A percentile compares a stretch with the other conserved stretches of the same genome.
phyloP scores from a whole-genome alignment of 2,888 invertebrate species.

The Lasioglossum morio region DNA sequence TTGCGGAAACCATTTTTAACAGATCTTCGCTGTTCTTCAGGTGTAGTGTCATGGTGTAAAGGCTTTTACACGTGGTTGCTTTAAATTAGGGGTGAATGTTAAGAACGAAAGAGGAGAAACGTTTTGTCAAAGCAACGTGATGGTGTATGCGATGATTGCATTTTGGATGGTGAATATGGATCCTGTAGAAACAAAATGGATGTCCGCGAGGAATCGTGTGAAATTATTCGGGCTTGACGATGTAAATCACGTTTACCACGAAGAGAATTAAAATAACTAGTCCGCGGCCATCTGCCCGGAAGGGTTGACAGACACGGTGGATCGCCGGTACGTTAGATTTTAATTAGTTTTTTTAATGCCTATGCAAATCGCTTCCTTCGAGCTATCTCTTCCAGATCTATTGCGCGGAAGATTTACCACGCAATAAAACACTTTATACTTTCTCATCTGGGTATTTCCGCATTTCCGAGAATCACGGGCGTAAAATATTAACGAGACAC shows the following conservation, averaged over 20 bases:
- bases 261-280: slow-evolving; percentile 34
- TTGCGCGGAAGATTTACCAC: slow-evolving; percentile 73
- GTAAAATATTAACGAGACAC: slow-evolving; percentile 48
- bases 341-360: slow-evolving; percentile 76
- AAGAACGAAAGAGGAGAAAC: no score
- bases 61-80: no score
- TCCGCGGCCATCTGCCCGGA: not conserved
- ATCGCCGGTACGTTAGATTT: slow-evolving; percentile 56
- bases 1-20: no score
- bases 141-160: no score
- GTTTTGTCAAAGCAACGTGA: no score
- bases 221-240: slow-evolving; percentile 22
- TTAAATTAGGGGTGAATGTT: no score
- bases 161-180: not conserved
- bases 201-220: not conserved
- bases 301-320: slow-evolving; percentile 19
- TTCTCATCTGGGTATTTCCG: slow-evolving; percentile 47
- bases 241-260: slow-evolving; percentile 22
- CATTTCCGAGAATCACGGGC: slow-evolving; percentile 41
- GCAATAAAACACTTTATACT: slow-evolving; percentile 73
- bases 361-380: slow-evolving; percentile 74
- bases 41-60: no score
- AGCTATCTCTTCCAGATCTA: slow-evolving; percentile 53
- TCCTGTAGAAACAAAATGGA: not conserved
- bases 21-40: no score